Conservation (phyloP, 2,797 vertebrate species). For the Sebastes oblongus region DNA sequence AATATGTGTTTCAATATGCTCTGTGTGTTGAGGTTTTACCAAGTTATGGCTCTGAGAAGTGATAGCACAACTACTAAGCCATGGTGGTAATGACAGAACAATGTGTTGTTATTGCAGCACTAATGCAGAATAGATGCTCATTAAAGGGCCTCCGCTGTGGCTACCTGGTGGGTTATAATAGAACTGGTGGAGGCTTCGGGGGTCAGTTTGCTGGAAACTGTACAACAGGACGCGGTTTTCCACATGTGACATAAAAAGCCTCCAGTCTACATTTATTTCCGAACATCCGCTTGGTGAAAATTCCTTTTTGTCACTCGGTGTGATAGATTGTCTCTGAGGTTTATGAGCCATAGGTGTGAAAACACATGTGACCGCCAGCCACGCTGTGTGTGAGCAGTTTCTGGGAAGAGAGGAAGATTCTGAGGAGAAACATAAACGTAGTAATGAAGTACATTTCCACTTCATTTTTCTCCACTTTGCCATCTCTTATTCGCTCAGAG, state of each 20-base stretch:
- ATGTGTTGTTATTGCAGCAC: neutral
- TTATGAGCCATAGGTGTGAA: slow-evolving; percentile 40
- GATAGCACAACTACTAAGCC: no score
- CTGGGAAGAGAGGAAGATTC: slow-evolving; percentile 39
- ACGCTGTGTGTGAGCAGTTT: neutral
- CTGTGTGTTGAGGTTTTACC: neutral
- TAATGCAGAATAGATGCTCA: neutral
- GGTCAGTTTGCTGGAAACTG: neutral
- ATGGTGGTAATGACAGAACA: no score
- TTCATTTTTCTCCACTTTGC: neutral
- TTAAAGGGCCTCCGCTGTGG: neutral
- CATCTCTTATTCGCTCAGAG: neutral
- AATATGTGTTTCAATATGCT: neutral
- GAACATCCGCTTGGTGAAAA: slow-evolving; percentile 8
- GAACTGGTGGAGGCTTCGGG: neutral
- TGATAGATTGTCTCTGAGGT: slow-evolving; percentile 25
- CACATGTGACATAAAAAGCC: slow-evolving; percentile 10
- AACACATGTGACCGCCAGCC: slow-evolving; percentile 19
- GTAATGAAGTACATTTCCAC: slow-evolving; percentile 20
- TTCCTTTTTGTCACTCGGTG: slow-evolving; percentile 8
- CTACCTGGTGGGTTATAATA: neutral
- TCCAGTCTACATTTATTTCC: slow-evolving; percentile 12
- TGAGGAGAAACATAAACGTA: neutral
- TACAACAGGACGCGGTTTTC: neutral
- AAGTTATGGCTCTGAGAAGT: neutral